Conservation (phyloP, 1,140 invertebrate genomes). For the Ganaspis sp. region DNA sequence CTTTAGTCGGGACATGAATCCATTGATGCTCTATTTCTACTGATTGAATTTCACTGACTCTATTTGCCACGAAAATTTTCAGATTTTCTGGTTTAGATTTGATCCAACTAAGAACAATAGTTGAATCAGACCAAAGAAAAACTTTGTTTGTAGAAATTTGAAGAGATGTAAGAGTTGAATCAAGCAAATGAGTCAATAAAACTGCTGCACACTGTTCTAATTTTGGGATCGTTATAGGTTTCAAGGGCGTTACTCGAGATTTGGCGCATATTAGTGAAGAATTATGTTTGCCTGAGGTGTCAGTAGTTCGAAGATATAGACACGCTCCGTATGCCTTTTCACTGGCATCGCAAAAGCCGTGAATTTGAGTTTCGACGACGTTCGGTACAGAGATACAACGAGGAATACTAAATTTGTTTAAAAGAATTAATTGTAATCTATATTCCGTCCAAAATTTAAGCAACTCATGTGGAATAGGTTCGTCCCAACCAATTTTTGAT, state of each 20-base stretch:
- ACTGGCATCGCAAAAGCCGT: background rate
- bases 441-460: background rate
- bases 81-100: background rate
- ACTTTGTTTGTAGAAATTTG: background rate
- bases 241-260: background rate
- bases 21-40: background rate
- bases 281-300: background rate
- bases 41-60: background rate
- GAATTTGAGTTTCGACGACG: background rate
- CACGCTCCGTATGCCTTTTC: no score
- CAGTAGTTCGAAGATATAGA: background rate
- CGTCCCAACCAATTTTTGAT: background rate
- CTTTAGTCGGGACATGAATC: background rate
- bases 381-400: background rate
- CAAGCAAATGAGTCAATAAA: background rate
- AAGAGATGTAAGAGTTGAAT: background rate
- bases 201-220: background rate
- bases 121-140: background rate
- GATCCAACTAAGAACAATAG: background rate
- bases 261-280: background rate
- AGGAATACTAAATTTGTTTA: background rate
- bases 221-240: background rate
- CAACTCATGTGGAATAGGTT: conserved; percentile 49
- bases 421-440: background rate
- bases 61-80: background rate